Percentiles rank a stretch among this genome's conserved stretches.
Evolutionary conservation across 2,113 vertebrate species (phyloP).

Genomic region (Eublepharis macularius): DNA sequence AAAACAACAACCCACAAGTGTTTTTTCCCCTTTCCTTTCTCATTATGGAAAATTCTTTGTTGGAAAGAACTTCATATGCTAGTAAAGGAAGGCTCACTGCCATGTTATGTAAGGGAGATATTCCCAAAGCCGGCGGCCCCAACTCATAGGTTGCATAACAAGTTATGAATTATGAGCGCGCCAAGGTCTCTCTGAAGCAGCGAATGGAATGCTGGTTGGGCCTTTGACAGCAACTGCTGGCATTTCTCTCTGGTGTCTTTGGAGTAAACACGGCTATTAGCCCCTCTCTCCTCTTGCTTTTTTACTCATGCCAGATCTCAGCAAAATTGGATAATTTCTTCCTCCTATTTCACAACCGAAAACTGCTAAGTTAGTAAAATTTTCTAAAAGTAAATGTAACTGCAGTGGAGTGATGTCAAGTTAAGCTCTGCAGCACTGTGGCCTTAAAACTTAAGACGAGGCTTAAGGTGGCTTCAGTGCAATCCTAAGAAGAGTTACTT

Average conservation of each 20-base stretch:
- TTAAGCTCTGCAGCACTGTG: no score
- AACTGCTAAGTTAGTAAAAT: conserved; percentile 41
- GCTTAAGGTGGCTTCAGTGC: no score
- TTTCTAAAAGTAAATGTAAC: conserved; percentile 24
- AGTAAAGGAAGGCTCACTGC: conserved; percentile 63
- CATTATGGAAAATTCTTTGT: conserved; percentile 40
- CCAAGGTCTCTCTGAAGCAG: conserved; percentile 37
- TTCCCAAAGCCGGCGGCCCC: conserved; percentile 61
- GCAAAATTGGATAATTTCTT: background rate
- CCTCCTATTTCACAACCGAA: conserved; percentile 39
- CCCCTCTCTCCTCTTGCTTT: conserved; percentile 34
- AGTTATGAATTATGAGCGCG: conserved; percentile 43
- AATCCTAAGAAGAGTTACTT: no score
- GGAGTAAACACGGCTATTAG: conserved; percentile 61
- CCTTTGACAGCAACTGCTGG: conserved; percentile 54
- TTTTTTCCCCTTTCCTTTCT: background rate
- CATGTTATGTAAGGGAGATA: conserved; percentile 74
- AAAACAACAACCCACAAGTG: conserved; percentile 34
- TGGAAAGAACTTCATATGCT: conserved; percentile 55
- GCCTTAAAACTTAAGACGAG: no score
- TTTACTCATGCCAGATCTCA: conserved; percentile 45
- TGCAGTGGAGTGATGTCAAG: no score
- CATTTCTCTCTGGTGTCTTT: conserved; percentile 9
- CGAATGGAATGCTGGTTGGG: conserved; percentile 22
- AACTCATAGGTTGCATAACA: conserved; percentile 62